phyloP scores from a whole-genome alignment of 2,888 invertebrate genomes.

The Heliconius ismenius region DNA sequence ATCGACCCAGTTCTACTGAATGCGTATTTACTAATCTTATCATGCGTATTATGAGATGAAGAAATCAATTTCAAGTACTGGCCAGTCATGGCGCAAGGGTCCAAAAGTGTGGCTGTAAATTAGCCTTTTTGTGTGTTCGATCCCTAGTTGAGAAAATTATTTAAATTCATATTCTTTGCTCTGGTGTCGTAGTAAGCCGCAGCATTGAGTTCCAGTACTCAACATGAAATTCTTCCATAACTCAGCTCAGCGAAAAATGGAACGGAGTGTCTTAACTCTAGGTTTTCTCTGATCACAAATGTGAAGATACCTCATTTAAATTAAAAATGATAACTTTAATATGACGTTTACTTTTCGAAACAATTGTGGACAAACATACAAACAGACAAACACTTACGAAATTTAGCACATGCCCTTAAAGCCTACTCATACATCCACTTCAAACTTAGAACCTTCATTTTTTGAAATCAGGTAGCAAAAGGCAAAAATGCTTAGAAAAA shows the following conservation, averaged over 20 bases:
- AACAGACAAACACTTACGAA: not conserved
- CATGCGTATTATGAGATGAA: slow-evolving; percentile 3
- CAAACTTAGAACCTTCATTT: not conserved
- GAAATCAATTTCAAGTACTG: too few relatives aligned
- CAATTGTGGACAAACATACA: not conserved
- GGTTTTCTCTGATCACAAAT: too few relatives aligned
- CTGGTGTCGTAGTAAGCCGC: not conserved
- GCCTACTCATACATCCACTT: not conserved
- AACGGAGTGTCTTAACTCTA: too few relatives aligned
- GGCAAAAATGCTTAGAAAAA: not conserved
- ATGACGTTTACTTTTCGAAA: not conserved
- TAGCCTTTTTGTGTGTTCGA: not conserved
- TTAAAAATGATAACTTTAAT: too few relatives aligned
- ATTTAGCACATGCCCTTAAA: too few relatives aligned
- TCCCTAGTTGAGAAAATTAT: not conserved
- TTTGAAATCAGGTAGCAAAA: not conserved
- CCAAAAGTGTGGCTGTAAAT: too few relatives aligned
- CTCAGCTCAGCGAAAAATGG: too few relatives aligned
- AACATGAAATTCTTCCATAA: not conserved
- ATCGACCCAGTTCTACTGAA: slow-evolving; percentile 19
- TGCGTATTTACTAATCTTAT: not conserved
- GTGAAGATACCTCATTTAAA: too few relatives aligned
- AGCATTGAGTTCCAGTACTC: too few relatives aligned
- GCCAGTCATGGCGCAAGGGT: too few relatives aligned
- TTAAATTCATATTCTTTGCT: not conserved